Evolutionary conservation across 2,888 invertebrate genomes (phyloP), one percentile per base, ranked within the genome.

Genomic region (Hydraecia micacea): DNA sequence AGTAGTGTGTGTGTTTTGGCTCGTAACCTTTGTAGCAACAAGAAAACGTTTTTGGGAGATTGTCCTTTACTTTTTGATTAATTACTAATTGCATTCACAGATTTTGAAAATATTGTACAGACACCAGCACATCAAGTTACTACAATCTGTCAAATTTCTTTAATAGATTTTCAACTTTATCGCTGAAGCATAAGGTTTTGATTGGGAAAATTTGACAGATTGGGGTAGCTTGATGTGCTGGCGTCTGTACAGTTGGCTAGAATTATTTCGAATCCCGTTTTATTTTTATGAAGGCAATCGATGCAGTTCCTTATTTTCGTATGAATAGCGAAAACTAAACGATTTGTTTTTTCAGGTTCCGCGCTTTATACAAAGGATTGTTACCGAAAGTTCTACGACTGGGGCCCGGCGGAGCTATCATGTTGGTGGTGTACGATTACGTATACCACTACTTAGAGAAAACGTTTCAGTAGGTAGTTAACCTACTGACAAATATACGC

Each of bases 331-430:
- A 69, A 36, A 25, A 58, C 7, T 28, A 0, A 39, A 25, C 52
- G 21, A 21, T 55, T 55, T 46, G 21, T 11, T 25, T 36, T 97
- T 97, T 85, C 97, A 98, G 99, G 83, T 98, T 98, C 93, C 96
- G 97, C 74, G 99, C 99, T 0, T 96, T 99, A 6, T 99, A 99
- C 95, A 99, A 99, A 97, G 99, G 99, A 36, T 96, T 99, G 21
- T 92, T 99, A 73, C 99, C 99, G 11, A 99, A 99, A 96, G 97
- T 99, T 0, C 97, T 99, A 93, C 97, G 99, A 84, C 95, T 99
- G 77, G 99, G 99, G 42, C 99, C 99, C 1, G 99, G 99, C 69
- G 99, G 99, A 36, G 99, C 99, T 3, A 99, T 99, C 77, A 99
- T 99, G 99, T 96, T 99, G 86, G 97, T 99, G 13, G 98, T 99